Evolutionary conservation across 2,113 vertebrate genomes (phyloP).

Genomic region (Pristiophorus japonicus): DNA sequence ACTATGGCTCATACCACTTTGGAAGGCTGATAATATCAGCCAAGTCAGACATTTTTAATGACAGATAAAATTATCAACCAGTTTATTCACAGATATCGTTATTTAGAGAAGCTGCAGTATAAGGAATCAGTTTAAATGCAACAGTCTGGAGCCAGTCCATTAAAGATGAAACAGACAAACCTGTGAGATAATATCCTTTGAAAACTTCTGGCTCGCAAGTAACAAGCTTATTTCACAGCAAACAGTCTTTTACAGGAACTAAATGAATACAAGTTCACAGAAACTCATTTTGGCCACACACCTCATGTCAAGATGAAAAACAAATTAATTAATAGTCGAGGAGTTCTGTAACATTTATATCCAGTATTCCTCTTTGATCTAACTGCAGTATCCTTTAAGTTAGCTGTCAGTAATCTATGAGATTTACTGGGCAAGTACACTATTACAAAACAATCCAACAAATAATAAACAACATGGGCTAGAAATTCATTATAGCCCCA

Average conservation of each 20-base stretch:
- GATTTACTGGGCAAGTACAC: not conserved
- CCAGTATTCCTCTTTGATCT: not conserved
- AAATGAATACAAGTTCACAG: not conserved
- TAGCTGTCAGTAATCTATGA: not conserved
- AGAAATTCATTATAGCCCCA: no score
- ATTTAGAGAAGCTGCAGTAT: not conserved
- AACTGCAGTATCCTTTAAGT: not conserved
- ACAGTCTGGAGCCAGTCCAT: not conserved
- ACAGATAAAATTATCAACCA: not conserved
- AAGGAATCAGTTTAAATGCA: not conserved
- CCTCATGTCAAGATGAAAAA: not conserved
- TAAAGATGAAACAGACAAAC: not conserved
- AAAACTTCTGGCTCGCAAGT: not conserved
- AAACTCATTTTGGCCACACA: not conserved
- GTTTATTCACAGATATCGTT: not conserved
- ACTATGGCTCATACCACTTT: not conserved
- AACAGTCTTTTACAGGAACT: not conserved
- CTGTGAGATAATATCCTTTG: not conserved
- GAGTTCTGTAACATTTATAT: not conserved
- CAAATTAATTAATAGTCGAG: not conserved
- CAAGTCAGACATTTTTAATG: not conserved
- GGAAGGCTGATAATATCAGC: not conserved
- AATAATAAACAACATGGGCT: no score
- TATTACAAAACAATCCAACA: not conserved
- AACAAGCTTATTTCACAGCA: not conserved